Base-by-base conservation (phyloP, 2,888 invertebrate genomes). In the Rhimphoctona megacephalus region DNA sequence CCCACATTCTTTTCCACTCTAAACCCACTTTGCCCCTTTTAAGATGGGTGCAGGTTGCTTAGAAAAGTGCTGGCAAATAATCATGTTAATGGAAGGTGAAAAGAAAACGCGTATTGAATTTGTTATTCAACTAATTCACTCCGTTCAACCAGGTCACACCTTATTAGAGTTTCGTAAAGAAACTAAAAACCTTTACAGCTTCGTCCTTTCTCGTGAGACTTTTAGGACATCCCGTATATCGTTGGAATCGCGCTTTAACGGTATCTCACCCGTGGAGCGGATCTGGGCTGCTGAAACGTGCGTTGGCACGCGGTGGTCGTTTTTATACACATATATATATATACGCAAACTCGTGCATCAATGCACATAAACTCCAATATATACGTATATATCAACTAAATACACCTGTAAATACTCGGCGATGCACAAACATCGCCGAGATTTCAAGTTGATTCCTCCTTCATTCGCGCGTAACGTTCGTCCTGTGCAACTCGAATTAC, bases 241-340 rank as follows among this genome's bases (percentile, higher is more conserved):
- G 67, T 49, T n/a, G 25, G 77, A 66, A 67, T 78, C 36, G 52
- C 49, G 88, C 87, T 89, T 91, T 92, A 92, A 92, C 92, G 92
- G 92, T 92, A 92, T 89, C 88, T 89, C 87, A 88, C 86, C 88
- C 88, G 84, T 87, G 72, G 67, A 86, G 86, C 82, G 86, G 90
- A 92, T 92, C 91, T 92, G 92, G 92, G 92, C 91, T 92, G 91
- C 89, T 90, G 89, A 91, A 90, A 88, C 91, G 86, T 52, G 72
- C 74, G 78, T 84, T 78, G 87, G 87, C 84, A 83, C 83, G 84
- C 85, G 81, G 86, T 79, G 54, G 77, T 88, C 72, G 72, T 82
- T 22, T 61, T 46, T 25, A 30, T n/a, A 70, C 52, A 73, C 67
- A 73, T 72, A 52, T 66, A 14, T 57, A 22, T 25, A 52, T 66